Percentiles rank a stretch among this genome's conserved stretches.
phyloP scores from a whole-genome alignment of 2,113 vertebrate species.

The Pan paniscus region DNA sequence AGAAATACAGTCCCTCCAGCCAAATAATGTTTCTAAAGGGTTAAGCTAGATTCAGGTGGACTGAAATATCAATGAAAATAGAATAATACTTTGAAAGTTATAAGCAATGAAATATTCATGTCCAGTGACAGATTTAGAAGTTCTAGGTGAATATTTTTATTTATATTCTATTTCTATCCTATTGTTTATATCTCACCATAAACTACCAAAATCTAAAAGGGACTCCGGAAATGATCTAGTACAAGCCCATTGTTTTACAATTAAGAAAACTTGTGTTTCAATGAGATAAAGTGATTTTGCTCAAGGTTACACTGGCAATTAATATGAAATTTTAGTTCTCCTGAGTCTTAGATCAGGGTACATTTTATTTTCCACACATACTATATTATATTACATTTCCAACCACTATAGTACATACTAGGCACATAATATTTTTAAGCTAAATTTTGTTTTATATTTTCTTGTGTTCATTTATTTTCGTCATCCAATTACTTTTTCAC shows the following conservation, averaged over 20 bases:
- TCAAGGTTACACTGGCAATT: not conserved
- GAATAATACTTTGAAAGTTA: not conserved
- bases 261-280: not conserved
- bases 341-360: not conserved
- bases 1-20: not conserved
- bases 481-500: not conserved
- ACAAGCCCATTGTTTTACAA: not conserved
- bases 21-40: not conserved
- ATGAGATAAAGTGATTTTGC: not conserved
- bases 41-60: not conserved
- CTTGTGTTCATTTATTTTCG: not conserved
- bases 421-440: not conserved
- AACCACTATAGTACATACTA: not conserved
- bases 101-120: not conserved
- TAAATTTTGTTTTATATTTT: not conserved
- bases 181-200: not conserved
- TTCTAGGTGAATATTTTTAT: not conserved
- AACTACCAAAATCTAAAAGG: not conserved
- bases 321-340: not conserved
- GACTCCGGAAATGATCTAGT: not conserved
- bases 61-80: not conserved
- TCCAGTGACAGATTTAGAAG: not conserved
- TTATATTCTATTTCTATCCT: not conserved
- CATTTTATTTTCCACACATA: not conserved
- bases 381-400: not conserved